Evolutionary conservation across 1,140 invertebrate species (phyloP), one percentile per base, ranked within the genome.

Genomic region (Penaeus japonicus): DNA sequence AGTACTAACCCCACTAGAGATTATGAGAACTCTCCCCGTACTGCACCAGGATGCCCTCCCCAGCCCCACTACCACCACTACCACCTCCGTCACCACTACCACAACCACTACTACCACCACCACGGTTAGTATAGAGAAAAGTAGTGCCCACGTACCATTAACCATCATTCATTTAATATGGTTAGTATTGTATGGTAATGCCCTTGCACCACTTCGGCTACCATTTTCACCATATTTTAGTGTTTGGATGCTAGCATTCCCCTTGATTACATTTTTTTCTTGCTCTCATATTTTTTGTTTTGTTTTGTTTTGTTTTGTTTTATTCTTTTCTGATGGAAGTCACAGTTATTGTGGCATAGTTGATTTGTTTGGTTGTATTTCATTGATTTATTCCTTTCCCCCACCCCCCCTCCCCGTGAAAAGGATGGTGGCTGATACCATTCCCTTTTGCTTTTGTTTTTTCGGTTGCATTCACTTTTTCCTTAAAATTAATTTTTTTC

Each of bases 11-110:
- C 90, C 90, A 59, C 82, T 90, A 81, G 90, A 90, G 62, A 90
- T 90, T 73, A 90, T 90, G 90, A 84, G 86, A 87, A 90, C 90
- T 78, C 77, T 90, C 81, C 90, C 90, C 70, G 85, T 90, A 62
- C 85, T 90, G 84, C 90, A 89, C 77, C 90, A 90, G 80, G 90
- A 90, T 85, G 88, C 78, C 85, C 89, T 89, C 79, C 65, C 90
- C 70, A 89, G 82, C 79, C 81, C 85, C 85, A 84, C 89, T 86
- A 84, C 85, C 79, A 89, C 84, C 57, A 82, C 84, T 80, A 54
- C 62, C 78, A 89, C 89, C 80, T 39, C 73, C 54, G 53, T 57
- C 83, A 89, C 88, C 53, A 85, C 84, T 84, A 85, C 75, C 81
- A 89, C 88, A 81, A 89, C 89, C 80, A 85, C 84, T 79, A 89